Evolutionary conservation across 2,113 vertebrate species (phyloP).

Genomic region (Archocentrus centrarchus): DNA sequence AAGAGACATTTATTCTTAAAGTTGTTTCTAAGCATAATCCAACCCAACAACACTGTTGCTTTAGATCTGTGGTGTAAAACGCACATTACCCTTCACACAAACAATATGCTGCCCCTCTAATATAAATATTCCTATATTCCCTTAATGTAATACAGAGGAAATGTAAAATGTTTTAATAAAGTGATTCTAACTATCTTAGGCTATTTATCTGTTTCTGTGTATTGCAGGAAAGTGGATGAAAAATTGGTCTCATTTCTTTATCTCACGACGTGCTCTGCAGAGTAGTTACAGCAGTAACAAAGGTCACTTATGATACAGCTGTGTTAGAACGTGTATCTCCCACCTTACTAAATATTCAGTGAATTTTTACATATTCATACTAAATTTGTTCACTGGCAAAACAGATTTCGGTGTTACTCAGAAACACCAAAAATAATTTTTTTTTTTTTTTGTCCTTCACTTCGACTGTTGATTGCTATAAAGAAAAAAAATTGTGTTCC

Average conservation of each 20-base stretch:
- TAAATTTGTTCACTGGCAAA: neutral
- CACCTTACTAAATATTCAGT: neutral
- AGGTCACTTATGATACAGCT: neutral
- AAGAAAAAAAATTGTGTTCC: no score
- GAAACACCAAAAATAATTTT: neutral
- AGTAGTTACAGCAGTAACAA: neutral
- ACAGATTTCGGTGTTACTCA: neutral
- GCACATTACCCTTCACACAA: neutral
- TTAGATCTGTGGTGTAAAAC: neutral
- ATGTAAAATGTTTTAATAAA: neutral
- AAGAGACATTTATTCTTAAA: slow-evolving; percentile 9
- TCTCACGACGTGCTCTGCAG: neutral
- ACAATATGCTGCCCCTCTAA: neutral
- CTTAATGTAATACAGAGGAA: neutral
- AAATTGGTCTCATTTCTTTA: slow-evolving; percentile 6
- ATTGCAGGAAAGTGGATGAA: neutral
- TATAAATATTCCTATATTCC: neutral
- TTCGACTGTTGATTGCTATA: neutral
- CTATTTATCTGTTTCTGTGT: neutral
- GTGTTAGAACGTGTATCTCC: neutral
- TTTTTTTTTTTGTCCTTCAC: neutral
- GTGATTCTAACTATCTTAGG: neutral
- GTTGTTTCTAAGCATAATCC: neutral
- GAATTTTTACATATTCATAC: neutral
- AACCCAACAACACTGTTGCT: neutral